Base-by-base conservation (phyloP, 2,888 invertebrate genomes). In the Drosophila putrida region DNA sequence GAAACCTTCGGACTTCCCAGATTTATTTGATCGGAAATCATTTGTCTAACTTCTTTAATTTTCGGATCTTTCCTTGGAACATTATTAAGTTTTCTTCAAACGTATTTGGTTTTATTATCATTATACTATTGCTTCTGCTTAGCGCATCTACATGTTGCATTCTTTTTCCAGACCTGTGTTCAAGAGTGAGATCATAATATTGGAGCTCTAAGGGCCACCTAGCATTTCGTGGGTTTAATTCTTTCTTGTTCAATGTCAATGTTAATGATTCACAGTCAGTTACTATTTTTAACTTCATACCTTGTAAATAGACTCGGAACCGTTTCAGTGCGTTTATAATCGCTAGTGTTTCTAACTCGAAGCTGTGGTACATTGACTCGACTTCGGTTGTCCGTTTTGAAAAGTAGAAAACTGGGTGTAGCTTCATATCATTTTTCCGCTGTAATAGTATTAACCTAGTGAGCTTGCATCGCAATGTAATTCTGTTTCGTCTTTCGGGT, bases 331-430 rank as follows among this genome's bases (percentile, higher is more conserved):
- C 36, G 10, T n/a, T n/a, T 36, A 36, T 36, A 36, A 36, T 36
- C 5, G 36, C 13, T n/a, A n/a, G n/a, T 4, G n/a, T 36, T 36
- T 36, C 36, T 36, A n/a, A 36, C 6, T 36, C n/a, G n/a, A 36
- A 36, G 36, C 36, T 36, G 1, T 36, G 36, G 1, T 36, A 36
- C 4, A n/a, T 15, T 31, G 27, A 13, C 20, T 54, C 41, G 4
- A 20, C 11, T 1, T 36, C 25, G 0, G 36, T 11, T 2, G 50
- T 50, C 4, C 47, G n/a, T 25, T 51, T 51, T 4, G 38, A 51
- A n/a, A 51, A 38, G 38, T 51, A 51, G 9, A 51, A 54, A 6
- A 55, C 31, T 13, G 51, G 51, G 20, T 51, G 51, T n/a, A 44
- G 6, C 27, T 44, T 55, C 10, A 6, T 13, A 27, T 58, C 20